Conservation (phyloP, 2,888 invertebrate species). For the Lepeophtheirus nordmannii region DNA sequence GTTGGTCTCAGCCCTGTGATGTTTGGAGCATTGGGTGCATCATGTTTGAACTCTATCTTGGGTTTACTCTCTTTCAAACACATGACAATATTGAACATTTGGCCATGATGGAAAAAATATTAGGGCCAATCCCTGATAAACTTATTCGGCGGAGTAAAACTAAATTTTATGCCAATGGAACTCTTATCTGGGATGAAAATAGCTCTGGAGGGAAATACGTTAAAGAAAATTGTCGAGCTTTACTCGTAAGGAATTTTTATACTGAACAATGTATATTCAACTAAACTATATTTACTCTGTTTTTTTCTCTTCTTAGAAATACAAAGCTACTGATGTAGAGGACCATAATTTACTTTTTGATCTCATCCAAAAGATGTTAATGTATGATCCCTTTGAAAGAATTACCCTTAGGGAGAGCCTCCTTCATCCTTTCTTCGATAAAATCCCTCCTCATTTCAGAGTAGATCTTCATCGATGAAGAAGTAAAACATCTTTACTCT, state of each 20-base stretch:
- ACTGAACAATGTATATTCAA: neutral
- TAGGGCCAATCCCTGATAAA: slow-evolving; percentile 86
- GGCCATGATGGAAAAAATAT: slow-evolving; percentile 98
- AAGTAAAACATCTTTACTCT: neutral
- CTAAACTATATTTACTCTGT: neutral
- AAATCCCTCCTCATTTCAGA: slow-evolving; percentile 60
- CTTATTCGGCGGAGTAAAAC: slow-evolving; percentile 81
- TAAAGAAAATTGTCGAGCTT: slow-evolving; percentile 89
- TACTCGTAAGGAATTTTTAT: slow-evolving; percentile 60
- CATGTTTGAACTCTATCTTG: slow-evolving; percentile 93
- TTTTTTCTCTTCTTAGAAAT: slow-evolving; percentile 20
- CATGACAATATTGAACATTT: slow-evolving; percentile 98
- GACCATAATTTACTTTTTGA: slow-evolving; percentile 88
- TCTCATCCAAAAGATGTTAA: slow-evolving; percentile 83
- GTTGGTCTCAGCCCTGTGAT: slow-evolving; percentile 98
- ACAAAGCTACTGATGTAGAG: slow-evolving; percentile 47
- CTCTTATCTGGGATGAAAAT: slow-evolving; percentile 94
- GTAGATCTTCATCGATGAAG: slow-evolving; percentile 34
- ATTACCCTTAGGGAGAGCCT: slow-evolving; percentile 70
- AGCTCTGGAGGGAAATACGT: slow-evolving; percentile 94
- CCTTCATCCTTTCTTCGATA: slow-evolving; percentile 44
- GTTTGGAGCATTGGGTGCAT: slow-evolving; percentile 99
- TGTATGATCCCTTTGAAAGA: slow-evolving; percentile 82
- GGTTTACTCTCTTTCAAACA: slow-evolving; percentile 96
- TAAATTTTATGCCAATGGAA: slow-evolving; percentile 81